Conservation (phyloP, 64 coral and sea anemone species). For the Porites lutea region DNA sequence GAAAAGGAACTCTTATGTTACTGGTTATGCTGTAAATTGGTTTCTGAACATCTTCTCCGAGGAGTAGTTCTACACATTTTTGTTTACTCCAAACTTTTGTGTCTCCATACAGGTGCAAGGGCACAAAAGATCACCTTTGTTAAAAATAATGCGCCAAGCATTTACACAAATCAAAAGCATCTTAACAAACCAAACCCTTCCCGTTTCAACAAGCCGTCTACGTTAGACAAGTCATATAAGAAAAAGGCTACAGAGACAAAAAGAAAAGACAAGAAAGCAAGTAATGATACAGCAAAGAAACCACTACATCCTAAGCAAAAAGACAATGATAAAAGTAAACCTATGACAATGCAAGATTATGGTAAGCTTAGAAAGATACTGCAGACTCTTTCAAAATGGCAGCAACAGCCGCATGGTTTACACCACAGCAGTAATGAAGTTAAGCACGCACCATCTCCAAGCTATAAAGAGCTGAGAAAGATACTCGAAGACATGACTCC, state of each 20-base stretch:
- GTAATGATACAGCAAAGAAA: not conserved
- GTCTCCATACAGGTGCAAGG: not conserved
- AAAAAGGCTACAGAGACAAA: not conserved
- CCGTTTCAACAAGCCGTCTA: not conserved
- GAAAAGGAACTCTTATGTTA: no score
- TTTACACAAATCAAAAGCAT: not conserved
- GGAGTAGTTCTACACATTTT: no score
- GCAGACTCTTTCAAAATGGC: slow-evolving; percentile 28
- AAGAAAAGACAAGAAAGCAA: slow-evolving; percentile 4
- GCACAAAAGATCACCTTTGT: slow-evolving; percentile 28
- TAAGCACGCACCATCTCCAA: not conserved
- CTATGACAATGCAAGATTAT: slow-evolving; percentile 17
- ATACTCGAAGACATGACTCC: slow-evolving; percentile 42
- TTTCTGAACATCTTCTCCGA: no score
- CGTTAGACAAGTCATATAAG: not conserved
- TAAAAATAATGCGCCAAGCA: not conserved
- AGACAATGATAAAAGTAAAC: not conserved
- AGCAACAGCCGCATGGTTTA: not conserved
- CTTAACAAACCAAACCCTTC: not conserved
- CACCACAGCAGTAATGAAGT: not conserved
- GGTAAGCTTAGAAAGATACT: slow-evolving; percentile 28
- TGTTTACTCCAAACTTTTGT: not conserved
- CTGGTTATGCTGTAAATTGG: no score
- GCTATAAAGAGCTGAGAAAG: slow-evolving; percentile 25
- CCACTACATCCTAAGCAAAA: not conserved